A percentile compares a stretch with the other conserved stretches of the same genome.
These are phyloP conservation scores for Tinea pellionella DNA, from an alignment of 2,888 invertebrate species.

Conservation along the genomic window DNA sequence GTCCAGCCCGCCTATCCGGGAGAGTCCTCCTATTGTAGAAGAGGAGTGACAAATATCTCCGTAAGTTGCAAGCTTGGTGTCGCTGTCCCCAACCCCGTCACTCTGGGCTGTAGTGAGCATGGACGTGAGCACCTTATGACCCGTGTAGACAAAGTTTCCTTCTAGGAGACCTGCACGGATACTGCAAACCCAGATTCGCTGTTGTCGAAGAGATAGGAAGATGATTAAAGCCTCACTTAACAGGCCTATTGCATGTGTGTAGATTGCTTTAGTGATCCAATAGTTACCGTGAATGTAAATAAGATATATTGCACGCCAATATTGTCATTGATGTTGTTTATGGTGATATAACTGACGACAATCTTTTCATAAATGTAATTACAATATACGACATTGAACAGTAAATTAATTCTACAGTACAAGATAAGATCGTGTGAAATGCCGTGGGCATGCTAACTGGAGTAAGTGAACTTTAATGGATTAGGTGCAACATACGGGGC, in stretches of 20 bases:
- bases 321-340: background rate
- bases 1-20: constrained; percentile 24
- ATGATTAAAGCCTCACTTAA: background rate
- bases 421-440: constrained; percentile 12
- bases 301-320: background rate
- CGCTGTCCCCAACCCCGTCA: constrained; percentile 44
- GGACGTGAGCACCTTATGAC: background rate
- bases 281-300: background rate
- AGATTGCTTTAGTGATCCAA: constrained; percentile 11
- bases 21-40: constrained; percentile 27
- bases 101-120: constrained; percentile 33
- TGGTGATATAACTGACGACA: background rate
- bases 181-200: constrained; percentile 5
- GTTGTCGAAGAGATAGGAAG: background rate
- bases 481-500: constrained; percentile 11
- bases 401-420: background rate
- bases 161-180: constrained; percentile 2
- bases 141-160: constrained; percentile 5
- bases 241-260: constrained; percentile 11
- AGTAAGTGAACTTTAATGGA: constrained; percentile 11
- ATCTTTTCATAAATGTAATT: background rate
- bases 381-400: background rate
- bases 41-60: constrained; percentile 55
- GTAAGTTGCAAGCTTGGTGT: constrained; percentile 55
- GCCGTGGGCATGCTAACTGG: constrained; percentile 7